phyloP scores from a whole-genome alignment of 2,113 vertebrate genomes.

The Melanostigma gelatinosum region DNA sequence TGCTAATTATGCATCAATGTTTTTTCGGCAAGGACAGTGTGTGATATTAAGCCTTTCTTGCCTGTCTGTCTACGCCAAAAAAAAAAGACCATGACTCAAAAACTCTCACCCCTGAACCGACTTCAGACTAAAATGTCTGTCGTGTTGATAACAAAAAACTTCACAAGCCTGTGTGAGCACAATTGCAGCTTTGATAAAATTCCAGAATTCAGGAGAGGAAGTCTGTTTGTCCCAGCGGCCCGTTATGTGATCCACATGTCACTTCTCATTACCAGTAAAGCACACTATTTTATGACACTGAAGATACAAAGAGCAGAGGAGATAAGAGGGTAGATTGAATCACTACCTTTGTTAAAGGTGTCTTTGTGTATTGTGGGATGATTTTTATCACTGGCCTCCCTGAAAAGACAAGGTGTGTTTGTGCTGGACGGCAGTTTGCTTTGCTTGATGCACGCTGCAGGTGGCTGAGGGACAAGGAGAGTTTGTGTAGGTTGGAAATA shows the following conservation, averaged over 20 bases:
- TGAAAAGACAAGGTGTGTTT: conserved; percentile 76
- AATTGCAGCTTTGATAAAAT: conserved; percentile 17
- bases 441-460: conserved; percentile 58
- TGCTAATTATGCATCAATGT: neutral
- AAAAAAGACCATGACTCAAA: conserved; percentile 25
- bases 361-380: conserved; percentile 75
- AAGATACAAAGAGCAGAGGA: conserved; percentile 44
- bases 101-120: neutral
- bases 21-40: neutral
- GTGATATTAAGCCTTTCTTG: neutral
- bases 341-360: conserved; percentile 72
- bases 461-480: conserved; percentile 50
- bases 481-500: conserved; percentile 45
- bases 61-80: conserved; percentile 28
- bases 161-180: neutral
- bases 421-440: conserved; percentile 61
- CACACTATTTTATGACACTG: conserved; percentile 49
- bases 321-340: conserved; percentile 73
- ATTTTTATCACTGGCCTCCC: conserved; percentile 73
- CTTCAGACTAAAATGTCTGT: conserved; percentile 27
- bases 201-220: conserved; percentile 46
- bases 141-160: neutral
- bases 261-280: conserved; percentile 45
- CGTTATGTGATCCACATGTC: conserved; percentile 49
- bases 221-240: conserved; percentile 25